A percentile compares a stretch with the other conserved stretches of the same genome.
These are phyloP conservation scores for Thaleichthys pacificus DNA, from an alignment of 2,797 vertebrate genomes.

Conservation along the genomic window DNA sequence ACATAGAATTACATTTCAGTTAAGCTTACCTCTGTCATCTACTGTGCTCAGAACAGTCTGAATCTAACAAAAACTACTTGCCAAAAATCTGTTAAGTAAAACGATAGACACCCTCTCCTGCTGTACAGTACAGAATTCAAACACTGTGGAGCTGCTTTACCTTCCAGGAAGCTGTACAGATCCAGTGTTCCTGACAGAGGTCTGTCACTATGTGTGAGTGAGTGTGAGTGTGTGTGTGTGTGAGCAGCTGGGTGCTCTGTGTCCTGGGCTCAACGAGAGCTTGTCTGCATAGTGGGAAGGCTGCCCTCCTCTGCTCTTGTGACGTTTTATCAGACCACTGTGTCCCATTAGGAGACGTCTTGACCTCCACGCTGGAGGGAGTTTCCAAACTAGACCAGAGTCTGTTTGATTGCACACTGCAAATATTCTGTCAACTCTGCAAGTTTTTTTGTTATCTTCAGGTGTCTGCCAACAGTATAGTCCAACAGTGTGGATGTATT, in stretches of 20 bases:
- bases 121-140: too few relatives aligned
- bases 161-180: neutral
- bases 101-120: too few relatives aligned
- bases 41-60: neutral
- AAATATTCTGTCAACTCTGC: neutral
- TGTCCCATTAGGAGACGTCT: constrained; percentile 12
- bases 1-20: neutral
- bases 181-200: neutral
- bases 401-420: neutral
- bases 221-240: neutral
- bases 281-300: constrained; percentile 56
- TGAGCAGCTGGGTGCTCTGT: neutral
- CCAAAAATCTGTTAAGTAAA: too few relatives aligned
- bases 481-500: too few relatives aligned
- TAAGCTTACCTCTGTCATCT: neutral
- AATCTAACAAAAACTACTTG: too few relatives aligned
- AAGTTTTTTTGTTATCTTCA: too few relatives aligned
- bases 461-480: too few relatives aligned
- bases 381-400: constrained; percentile 63
- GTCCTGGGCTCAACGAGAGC: neutral
- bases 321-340: constrained; percentile 58
- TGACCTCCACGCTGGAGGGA: constrained; percentile 29
- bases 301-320: constrained; percentile 59
- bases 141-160: too few relatives aligned
- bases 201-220: neutral